Evolutionary conservation across 2,888 invertebrate species (phyloP), one percentile per base, ranked within the genome.

Genomic region (Neoascia interrupta): DNA sequence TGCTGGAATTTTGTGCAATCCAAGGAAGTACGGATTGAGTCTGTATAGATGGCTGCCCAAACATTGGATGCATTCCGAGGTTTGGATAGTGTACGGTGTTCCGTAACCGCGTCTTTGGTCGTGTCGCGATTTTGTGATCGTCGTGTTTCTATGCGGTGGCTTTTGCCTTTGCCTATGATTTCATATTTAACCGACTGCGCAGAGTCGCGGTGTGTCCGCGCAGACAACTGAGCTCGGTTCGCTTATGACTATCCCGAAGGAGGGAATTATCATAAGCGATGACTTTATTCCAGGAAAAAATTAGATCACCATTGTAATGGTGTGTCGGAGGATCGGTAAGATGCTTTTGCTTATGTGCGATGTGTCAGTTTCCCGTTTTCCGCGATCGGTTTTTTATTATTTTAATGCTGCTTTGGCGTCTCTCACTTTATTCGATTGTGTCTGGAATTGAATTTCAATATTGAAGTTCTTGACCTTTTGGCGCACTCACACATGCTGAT

Each of bases 221-320:
- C n/a, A n/a, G n/a, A n/a, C n/a, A n/a, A n/a, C n/a, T n/a, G n/a
- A n/a, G n/a, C n/a, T n/a, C n/a, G n/a, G n/a, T n/a, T n/a, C n/a
- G n/a, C n/a, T n/a, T n/a, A n/a, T n/a, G n/a, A 11, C 15, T n/a
- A 37, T 4, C 5, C 26, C 31, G n/a, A 6, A n/a, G 31, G 31
- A 31, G 3, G 2, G 66, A 72, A 47, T 79, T 79, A 72, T 79
- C 72, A 66, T 72, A 79, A 72, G 66, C 76, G 76, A 73, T 61
- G 66, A 61, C 79, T 79, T 61, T 61, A 75, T 79, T 79, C 79
- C 72, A 73, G 66, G 79, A 79, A 79, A 73, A 68, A 79, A 79
- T 79, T 79, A 73, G 79, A 79, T 79, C 79, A 73, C 73, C 66
- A 66, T 73, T 8, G 61, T 68, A 68, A 79, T 73, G 79, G 79